Base-by-base conservation (phyloP, 2,797 vertebrate species). In the Anomalospiza imberbis region DNA sequence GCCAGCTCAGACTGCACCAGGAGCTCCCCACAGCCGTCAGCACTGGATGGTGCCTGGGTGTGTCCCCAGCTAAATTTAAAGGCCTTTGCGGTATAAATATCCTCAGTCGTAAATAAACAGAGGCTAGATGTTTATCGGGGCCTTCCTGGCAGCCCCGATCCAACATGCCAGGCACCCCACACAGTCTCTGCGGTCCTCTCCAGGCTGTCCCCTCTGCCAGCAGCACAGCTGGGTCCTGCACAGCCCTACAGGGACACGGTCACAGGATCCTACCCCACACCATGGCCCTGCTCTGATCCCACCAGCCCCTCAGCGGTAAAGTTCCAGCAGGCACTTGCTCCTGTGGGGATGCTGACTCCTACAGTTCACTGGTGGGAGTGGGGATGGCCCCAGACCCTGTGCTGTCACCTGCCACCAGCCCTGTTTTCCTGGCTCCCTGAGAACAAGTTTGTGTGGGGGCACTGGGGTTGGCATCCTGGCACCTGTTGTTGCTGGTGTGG, bases 31-130 rank as follows among this genome's bases (percentile, higher is more conserved):
- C 0, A 0, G 67, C 76, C 1, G 5, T 38, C 82, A 70, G 76
- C 28, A 1, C 82, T 95, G 95, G 53, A 85, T 89, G 82, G 50
- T 84, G 92, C 66, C 80, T 90, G 93, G 94, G 95, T 83, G 93
- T 97, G 95, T 92, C 92, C 65, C 65, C 89, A 42, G 94, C 93
- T 95, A 91, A 94, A 94, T 97, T 95, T 94, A 89, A 95, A 95
- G 92, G 89, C 74, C 92, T 95, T 71, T 91, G 94, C 0, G 16
- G 72, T 96, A 95, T 96, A 96, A 96, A 97, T 96, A 96, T 89
- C 91, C 82, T 88, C 3, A 1, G 42, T 89, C 45, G 31, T 88
- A 95, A 95, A 94, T 92, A 96, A 95, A 96, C 94, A 94, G 81
- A 93, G 63, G 88, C 58, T 81, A 88, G 96, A 93, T 96, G 94